These are phyloP conservation scores for Hirtodrosophila histrioides DNA, from an alignment of 2,888 invertebrate genomes.

Conservation along the genomic window DNA sequence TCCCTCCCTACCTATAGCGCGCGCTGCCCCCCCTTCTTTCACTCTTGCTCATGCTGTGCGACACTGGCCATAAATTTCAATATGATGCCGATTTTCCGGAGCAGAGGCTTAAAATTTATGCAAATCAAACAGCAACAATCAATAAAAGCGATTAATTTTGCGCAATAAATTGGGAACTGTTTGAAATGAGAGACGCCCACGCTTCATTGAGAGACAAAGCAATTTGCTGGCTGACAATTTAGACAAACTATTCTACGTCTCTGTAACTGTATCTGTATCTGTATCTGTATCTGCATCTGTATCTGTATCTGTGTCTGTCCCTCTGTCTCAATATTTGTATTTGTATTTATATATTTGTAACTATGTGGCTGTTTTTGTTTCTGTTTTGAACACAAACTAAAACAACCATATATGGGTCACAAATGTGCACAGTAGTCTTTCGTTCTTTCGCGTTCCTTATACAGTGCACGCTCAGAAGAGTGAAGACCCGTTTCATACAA, in stretches of 20 bases:
- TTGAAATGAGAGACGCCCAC: conserved; percentile 23
- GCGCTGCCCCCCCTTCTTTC: not conserved
- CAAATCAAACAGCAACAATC: conserved; percentile 59
- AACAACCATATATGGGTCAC: conserved; percentile 47
- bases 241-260: too few relatives aligned
- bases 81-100: conserved; percentile 24
- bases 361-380: too few relatives aligned
- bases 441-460: too few relatives aligned
- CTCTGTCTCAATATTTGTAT: too few relatives aligned
- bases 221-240: conserved; percentile 10
- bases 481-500: too few relatives aligned
- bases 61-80: conserved; percentile 18
- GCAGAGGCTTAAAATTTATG: conserved; percentile 48
- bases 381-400: too few relatives aligned
- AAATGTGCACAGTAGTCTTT: conserved; percentile 5
- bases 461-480: too few relatives aligned
- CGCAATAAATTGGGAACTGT: conserved; percentile 37
- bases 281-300: not conserved
- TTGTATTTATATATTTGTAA: too few relatives aligned
- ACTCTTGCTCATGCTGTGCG: not conserved
- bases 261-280: not conserved
- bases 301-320: too few relatives aligned
- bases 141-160: conserved; percentile 63
- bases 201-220: not conserved
- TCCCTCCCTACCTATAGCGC: not conserved